Percentiles rank a stretch among this genome's conserved stretches.
Conservation (phyloP, 1,140 invertebrate species). For the Bradysia coprophila region DNA sequence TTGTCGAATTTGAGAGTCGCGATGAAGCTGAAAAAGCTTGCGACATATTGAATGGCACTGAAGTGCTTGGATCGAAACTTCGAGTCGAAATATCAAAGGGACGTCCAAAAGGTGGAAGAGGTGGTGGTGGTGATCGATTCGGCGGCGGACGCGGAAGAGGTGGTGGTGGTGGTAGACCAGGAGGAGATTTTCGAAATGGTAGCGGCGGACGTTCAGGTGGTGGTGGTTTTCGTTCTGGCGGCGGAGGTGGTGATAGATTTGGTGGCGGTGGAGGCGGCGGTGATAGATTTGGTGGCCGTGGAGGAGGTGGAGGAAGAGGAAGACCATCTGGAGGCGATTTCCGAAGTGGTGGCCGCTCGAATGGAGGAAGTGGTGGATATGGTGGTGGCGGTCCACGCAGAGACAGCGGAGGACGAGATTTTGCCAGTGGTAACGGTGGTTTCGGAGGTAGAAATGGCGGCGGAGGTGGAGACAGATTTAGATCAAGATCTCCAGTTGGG, state of each 20-base stretch:
- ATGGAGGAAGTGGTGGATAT: conserved; percentile 9
- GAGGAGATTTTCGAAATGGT: conserved; percentile 25
- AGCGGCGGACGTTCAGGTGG: conserved; percentile 25
- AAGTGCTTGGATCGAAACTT: conserved; percentile 58
- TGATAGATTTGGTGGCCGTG: background rate
- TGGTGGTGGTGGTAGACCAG: conserved; percentile 15
- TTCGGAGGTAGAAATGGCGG: conserved; percentile 8
- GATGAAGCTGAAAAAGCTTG: conserved; percentile 90
- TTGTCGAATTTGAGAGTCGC: conserved; percentile 93
- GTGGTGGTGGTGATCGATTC: background rate
- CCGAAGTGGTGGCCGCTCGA: conserved; percentile 10
- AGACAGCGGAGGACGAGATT: conserved; percentile 3
- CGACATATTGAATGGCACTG: conserved; percentile 74
- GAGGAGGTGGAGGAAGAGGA: conserved; percentile 4
- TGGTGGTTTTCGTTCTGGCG: conserved; percentile 20
- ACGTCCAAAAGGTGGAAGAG: conserved; percentile 26
- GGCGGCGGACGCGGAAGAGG: conserved; percentile 31
- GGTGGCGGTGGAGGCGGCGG: background rate
- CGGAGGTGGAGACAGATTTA: conserved; percentile 28
- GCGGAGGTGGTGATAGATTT: conserved; percentile 4
- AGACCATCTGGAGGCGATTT: conserved; percentile 10
- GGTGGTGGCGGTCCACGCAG: conserved; percentile 14
- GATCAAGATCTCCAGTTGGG: conserved; percentile 26
- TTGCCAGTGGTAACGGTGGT: conserved; percentile 4
- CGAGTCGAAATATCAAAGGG: conserved; percentile 68